Evolutionary conservation across 2,113 vertebrate species (phyloP).

Genomic region (Mesoclemmys tuberculata): DNA sequence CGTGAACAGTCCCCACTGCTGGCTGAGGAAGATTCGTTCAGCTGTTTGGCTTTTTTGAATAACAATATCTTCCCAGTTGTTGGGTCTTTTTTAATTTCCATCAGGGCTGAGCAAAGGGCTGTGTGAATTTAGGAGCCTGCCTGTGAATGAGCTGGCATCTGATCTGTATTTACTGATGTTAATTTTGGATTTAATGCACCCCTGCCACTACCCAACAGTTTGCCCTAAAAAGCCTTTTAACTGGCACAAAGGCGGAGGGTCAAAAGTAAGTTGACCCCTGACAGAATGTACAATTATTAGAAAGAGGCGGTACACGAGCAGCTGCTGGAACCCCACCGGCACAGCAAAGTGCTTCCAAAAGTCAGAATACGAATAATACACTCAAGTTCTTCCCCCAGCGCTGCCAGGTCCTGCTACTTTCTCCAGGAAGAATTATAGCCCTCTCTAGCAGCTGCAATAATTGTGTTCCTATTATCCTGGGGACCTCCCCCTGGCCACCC

Average conservation of each 20-base stretch:
- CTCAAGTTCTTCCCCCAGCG: slow-evolving; percentile 67
- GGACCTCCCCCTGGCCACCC: slow-evolving; percentile 80
- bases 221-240: slow-evolving; percentile 78
- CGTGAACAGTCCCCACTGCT: neutral
- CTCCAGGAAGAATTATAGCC: slow-evolving; percentile 79
- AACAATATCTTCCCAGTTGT: slow-evolving; percentile 62
- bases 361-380: slow-evolving; percentile 81
- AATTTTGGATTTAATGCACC: slow-evolving; percentile 77
- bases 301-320: slow-evolving; percentile 76
- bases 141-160: slow-evolving; percentile 79
- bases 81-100: neutral
- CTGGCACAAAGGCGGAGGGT: slow-evolving; percentile 79
- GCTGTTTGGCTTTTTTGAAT: slow-evolving; percentile 65
- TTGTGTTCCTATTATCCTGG: slow-evolving; percentile 82
- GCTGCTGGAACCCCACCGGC: slow-evolving; percentile 85
- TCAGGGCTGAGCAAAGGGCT: slow-evolving; percentile 15
- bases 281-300: slow-evolving; percentile 87
- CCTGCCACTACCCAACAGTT: slow-evolving; percentile 80
- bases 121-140: slow-evolving; percentile 76
- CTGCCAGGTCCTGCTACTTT: slow-evolving; percentile 50
- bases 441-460: slow-evolving; percentile 88
- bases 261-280: slow-evolving; percentile 87
- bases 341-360: slow-evolving; percentile 70
- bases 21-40: slow-evolving; percentile 63
- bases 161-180: slow-evolving; percentile 80